These are phyloP conservation scores for Rhinogobius similis DNA, from an alignment of 2,113 vertebrate genomes.

Conservation along the genomic window DNA sequence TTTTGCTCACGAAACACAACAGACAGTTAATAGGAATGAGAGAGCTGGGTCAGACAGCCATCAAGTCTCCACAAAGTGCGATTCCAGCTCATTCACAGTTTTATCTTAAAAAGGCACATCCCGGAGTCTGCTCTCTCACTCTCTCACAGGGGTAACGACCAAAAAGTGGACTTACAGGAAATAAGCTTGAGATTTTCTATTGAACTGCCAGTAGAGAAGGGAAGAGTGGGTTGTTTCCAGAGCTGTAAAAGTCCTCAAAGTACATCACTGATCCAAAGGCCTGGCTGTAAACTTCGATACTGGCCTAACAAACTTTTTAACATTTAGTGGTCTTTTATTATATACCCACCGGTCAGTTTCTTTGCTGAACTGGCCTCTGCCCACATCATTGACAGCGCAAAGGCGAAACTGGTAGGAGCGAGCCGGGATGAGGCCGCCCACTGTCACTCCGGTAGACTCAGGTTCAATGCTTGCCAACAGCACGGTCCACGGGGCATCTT, in stretches of 20 bases:
- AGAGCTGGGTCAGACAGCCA: constrained; percentile 64
- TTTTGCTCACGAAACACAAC: constrained; percentile 39
- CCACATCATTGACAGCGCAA: constrained; percentile 93
- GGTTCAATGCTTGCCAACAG: constrained; percentile 91
- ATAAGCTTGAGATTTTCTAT: constrained; percentile 36
- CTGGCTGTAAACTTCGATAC: constrained; percentile 15
- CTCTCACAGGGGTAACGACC: constrained; percentile 34
- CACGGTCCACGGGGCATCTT: constrained; percentile 92
- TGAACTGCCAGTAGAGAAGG: constrained; percentile 25
- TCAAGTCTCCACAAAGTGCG: constrained; percentile 59
- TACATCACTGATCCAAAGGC: neutral
- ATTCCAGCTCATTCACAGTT: constrained; percentile 63
- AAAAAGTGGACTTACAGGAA: constrained; percentile 52
- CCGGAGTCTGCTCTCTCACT: constrained; percentile 35
- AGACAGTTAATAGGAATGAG: constrained; percentile 44
- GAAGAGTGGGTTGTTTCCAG: constrained; percentile 34
- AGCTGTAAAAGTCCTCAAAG: constrained; percentile 30
- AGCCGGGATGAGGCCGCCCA: constrained; percentile 88
- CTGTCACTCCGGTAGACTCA: constrained; percentile 79
- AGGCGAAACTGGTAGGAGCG: constrained; percentile 97
- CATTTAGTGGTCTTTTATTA: constrained; percentile 9
- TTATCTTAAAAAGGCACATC: constrained; percentile 48
- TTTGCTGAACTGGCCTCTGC: constrained; percentile 94
- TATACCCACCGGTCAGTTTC: constrained; percentile 89
- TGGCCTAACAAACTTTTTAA: constrained; percentile 15